These are phyloP conservation scores for Corythaeola cristata DNA, from an alignment of 2,113 vertebrate genomes.

Conservation along the genomic window DNA sequence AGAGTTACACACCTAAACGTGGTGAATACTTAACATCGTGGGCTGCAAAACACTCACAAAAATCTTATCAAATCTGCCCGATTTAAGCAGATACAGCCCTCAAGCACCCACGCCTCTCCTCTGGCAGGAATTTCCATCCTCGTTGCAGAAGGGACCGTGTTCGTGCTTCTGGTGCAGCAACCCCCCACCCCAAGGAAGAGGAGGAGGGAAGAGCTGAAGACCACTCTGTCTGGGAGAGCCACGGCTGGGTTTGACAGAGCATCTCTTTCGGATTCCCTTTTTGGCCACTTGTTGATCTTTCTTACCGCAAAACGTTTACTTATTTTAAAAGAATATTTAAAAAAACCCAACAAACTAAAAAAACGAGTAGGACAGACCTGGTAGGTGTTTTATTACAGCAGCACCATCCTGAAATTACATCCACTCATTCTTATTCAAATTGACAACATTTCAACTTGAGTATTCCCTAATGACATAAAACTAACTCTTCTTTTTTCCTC, in stretches of 20 bases:
- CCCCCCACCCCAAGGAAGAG: background rate
- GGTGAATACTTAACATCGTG: background rate
- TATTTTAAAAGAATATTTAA: background rate
- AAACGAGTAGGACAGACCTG: background rate
- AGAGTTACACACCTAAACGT: background rate
- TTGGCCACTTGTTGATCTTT: background rate
- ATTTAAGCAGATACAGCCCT: background rate
- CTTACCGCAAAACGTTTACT: background rate
- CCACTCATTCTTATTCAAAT: slow-evolving; percentile 41
- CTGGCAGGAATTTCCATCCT: background rate
- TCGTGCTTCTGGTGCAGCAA: background rate
- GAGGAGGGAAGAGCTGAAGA: background rate
- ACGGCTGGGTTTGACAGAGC: background rate
- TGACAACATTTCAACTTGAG: slow-evolving; percentile 37
- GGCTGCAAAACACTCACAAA: background rate
- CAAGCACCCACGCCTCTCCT: background rate
- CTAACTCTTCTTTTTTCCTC: slow-evolving; percentile 15
- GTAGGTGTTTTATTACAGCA: slow-evolving; percentile 8
- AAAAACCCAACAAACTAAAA: background rate
- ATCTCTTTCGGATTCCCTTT: background rate
- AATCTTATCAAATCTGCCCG: background rate
- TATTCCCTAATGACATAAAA: slow-evolving; percentile 52
- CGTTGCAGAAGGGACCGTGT: background rate
- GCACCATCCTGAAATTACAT: slow-evolving; percentile 15
- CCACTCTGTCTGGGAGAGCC: background rate